phyloP scores from a whole-genome alignment of 2,888 invertebrate species.

The Lithosia quadra region DNA sequence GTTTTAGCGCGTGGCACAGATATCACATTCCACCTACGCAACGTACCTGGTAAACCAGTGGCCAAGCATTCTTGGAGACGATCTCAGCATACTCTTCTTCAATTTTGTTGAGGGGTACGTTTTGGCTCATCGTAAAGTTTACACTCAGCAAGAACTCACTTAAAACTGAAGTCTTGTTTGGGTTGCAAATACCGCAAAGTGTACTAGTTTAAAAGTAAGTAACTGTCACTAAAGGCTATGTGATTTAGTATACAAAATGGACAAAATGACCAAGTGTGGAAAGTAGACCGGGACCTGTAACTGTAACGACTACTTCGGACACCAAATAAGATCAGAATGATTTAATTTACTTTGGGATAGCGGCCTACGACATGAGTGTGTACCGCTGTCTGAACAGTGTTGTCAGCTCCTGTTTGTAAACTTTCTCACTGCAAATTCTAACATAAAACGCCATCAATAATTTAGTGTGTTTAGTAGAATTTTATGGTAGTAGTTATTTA shows the following conservation, averaged over 20 bases:
- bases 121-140: conserved; percentile 45
- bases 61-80: conserved; percentile 90
- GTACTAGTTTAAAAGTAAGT: conserved; percentile 35
- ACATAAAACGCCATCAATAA: conserved; percentile 22
- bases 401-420: conserved; percentile 44
- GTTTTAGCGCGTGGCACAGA: conserved; percentile 67
- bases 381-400: conserved; percentile 57
- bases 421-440: conserved; percentile 26
- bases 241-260: conserved; percentile 16
- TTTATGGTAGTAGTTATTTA: background rate
- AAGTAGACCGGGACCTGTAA: conserved; percentile 15
- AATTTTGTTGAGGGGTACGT: conserved; percentile 70
- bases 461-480: background rate
- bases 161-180: conserved; percentile 46
- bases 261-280: conserved; percentile 21
- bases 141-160: conserved; percentile 39
- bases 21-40: conserved; percentile 57
- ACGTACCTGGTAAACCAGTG: conserved; percentile 90
- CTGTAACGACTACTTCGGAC: conserved; percentile 35
- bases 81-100: conserved; percentile 92
- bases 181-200: conserved; percentile 41
- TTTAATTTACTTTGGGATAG: conserved; percentile 35
- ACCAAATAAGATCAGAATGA: conserved; percentile 41
- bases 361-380: conserved; percentile 50
- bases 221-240: conserved; percentile 25